Percentiles rank a stretch among this genome's conserved stretches.
Conservation (phyloP, 1,140 invertebrate genomes). For the Bombus haemorrhoidalis region DNA sequence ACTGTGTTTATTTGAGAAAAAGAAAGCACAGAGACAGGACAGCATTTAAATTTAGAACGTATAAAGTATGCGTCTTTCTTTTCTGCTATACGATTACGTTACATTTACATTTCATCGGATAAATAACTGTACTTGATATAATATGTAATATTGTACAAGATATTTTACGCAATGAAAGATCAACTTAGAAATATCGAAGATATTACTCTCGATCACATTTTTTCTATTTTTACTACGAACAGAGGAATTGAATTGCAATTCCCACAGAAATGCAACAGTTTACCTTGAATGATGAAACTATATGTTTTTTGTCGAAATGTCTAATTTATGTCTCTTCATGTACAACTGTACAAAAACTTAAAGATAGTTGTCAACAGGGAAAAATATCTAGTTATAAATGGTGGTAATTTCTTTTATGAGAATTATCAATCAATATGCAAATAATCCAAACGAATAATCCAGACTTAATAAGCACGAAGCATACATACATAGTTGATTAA, state of each 20-base stretch:
- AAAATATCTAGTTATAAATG: not conserved
- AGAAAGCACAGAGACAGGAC: not conserved
- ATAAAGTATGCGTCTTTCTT: not conserved
- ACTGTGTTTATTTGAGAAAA: constrained; percentile 14
- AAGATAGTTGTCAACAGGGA: not conserved
- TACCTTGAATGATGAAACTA: constrained; percentile 1
- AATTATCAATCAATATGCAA: not conserved
- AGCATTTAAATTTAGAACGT: not conserved
- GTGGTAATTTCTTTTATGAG: not conserved
- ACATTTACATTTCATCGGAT: not conserved
- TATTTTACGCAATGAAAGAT: not conserved
- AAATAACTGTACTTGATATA: not conserved
- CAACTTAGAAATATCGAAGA: no score
- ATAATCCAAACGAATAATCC: not conserved
- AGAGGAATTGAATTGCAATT: not conserved
- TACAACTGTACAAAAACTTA: not conserved
- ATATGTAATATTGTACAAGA: not conserved
- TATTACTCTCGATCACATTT: no score
- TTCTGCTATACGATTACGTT: not conserved
- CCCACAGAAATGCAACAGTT: not conserved
- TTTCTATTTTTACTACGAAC: no score
- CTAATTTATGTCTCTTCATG: not conserved
- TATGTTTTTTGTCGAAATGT: not conserved
- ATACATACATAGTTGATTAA: not conserved
- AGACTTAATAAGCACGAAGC: not conserved